Conservation (phyloP, 1,140 invertebrate genomes). For the Drosophila guanche region DNA sequence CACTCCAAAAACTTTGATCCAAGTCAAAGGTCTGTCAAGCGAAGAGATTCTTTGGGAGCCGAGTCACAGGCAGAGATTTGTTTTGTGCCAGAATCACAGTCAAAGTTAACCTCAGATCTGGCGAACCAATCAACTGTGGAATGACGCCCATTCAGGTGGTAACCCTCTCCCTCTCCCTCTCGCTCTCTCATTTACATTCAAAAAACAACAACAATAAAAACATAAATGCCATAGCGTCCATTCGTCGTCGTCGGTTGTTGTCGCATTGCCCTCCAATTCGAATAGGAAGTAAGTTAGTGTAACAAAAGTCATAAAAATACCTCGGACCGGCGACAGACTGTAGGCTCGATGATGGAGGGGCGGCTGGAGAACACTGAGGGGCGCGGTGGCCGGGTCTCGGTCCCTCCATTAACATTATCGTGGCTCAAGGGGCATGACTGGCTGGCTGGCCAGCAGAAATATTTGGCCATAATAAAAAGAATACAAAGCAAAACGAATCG, state of each 20-base stretch:
- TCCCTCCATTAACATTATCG: conserved; percentile 70
- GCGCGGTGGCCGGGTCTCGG: conserved; percentile 20
- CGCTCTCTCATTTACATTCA: conserved; percentile 7
- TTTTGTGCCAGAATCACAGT: no score
- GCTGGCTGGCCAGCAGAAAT: conserved; percentile 55
- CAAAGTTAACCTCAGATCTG: no score
- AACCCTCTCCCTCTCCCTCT: background rate
- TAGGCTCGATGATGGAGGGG: conserved; percentile 37
- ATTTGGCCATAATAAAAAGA: conserved; percentile 79
- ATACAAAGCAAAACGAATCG: conserved; percentile 43
- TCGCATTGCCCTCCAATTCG: conserved; percentile 19
- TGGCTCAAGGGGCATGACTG: conserved; percentile 27
- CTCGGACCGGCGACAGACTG: conserved; percentile 39
- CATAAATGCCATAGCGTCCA: conserved; percentile 28
- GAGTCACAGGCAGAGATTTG: no score
- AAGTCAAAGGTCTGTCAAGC: background rate
- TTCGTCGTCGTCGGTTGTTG: background rate
- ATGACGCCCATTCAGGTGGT: conserved; percentile 34
- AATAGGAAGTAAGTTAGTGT: conserved; percentile 81
- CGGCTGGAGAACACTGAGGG: conserved; percentile 11
- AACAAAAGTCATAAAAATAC: conserved; percentile 79
- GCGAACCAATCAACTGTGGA: conserved; percentile 36
- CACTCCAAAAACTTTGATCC: background rate
- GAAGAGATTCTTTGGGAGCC: no score
- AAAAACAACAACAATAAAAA: conserved; percentile 19